A percentile compares a stretch with the other conserved stretches of the same genome.
Conservation (phyloP, 1,140 invertebrate genomes). For the Paralvinella palmiformis region DNA sequence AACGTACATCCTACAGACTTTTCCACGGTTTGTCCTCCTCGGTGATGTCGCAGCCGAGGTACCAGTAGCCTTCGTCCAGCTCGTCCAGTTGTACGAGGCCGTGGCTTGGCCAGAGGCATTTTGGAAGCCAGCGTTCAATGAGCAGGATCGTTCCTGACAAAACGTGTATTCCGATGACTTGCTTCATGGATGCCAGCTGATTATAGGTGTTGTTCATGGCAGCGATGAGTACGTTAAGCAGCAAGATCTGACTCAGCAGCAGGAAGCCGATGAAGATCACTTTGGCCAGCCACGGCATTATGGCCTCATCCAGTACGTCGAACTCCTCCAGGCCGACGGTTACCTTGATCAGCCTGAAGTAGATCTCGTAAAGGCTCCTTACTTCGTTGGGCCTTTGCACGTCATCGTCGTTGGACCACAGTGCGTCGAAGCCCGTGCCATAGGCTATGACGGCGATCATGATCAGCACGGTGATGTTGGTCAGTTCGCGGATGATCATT, state of each 20-base stretch:
- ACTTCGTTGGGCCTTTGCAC: neutral
- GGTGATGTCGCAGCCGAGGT: too few relatives aligned
- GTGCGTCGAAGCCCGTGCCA: neutral
- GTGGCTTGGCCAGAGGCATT: too few relatives aligned
- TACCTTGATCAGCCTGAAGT: neutral
- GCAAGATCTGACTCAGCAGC: neutral
- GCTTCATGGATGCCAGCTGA: neutral
- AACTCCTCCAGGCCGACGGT: neutral
- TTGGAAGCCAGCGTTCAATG: too few relatives aligned
- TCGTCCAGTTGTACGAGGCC: too few relatives aligned
- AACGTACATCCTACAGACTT: too few relatives aligned
- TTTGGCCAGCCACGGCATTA: neutral
- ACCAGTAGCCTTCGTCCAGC: too few relatives aligned
- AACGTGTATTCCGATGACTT: too few relatives aligned
- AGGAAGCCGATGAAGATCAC: neutral
- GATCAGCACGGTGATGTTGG: neutral
- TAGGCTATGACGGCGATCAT: neutral
- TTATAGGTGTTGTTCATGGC: neutral
- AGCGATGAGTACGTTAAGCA: neutral
- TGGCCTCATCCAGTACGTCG: neutral
- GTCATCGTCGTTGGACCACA: neutral
- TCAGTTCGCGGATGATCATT: neutral
- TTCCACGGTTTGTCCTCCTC: too few relatives aligned
- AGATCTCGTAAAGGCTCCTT: neutral
- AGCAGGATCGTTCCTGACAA: too few relatives aligned